Evolutionary conservation across 2,888 invertebrate genomes (phyloP), one percentile per base, ranked within the genome.

Genomic region (Asteroscopus sphinx): DNA sequence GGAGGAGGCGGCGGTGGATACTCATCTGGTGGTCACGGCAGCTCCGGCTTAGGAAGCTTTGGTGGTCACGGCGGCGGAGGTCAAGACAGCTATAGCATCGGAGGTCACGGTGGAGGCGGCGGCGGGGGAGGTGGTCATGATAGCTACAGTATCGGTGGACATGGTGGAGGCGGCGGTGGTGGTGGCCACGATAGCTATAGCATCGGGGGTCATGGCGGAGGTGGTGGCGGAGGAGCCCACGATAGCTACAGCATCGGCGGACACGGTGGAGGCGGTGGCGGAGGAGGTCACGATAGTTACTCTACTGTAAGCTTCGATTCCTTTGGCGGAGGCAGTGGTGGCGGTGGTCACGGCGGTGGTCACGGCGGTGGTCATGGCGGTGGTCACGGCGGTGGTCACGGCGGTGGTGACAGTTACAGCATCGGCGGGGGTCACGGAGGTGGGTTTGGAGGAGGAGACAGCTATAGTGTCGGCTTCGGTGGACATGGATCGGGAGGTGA

Each of bases 171-270:
- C n/a, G 71, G 69, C n/a, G 76, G 68, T 48, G 63, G 60, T 9
- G 77, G 77, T 0, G 80, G 80, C n/a, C 77, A 80, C 35, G 81
- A 77, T 4, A 76, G 79, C 39, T 77, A 77, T 54, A 71, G 71
- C 30, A 68, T 65, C 2, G 76, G 75, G n/a, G 81, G 76, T 3
- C 71, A 76, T 28, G 82, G 81, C 12, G 79, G 81, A 11, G 41
- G 71, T 11, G 68, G 72, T 6, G 64, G 64, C 12, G 68, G 77
- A 8, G 68, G 77, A 8, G 79, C 77, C 6, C 72, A 64, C 11
- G 80, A 80, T 21, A 75, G 78, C 32, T 76, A 79, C 52, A 69
- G 71, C 37, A 64, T 61, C 1, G 73, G 70, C 6, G 79, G 73
- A 3, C 68, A 74, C 25, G 60, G 59, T n/a, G 77, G 77, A 0